phyloP scores from a whole-genome alignment of 2,113 vertebrate genomes.

The Ptychochromis oligacanthus region DNA sequence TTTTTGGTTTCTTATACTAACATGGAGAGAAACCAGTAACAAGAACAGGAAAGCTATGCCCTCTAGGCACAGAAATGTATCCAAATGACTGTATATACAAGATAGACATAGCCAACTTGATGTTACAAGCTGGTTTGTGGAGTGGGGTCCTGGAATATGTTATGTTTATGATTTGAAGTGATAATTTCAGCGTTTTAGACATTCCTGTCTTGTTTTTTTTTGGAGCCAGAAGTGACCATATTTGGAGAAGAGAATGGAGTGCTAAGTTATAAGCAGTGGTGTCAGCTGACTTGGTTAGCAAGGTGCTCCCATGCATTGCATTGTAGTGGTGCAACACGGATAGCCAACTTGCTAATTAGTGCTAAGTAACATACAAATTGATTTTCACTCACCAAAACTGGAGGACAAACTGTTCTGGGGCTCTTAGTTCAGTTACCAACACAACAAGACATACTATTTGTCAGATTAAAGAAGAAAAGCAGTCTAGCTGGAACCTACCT shows the following conservation, averaged over 20 bases:
- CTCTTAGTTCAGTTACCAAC: neutral
- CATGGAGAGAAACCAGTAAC: neutral
- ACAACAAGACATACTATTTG: too few species aligned
- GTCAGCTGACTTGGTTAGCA: neutral
- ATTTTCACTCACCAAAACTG: neutral
- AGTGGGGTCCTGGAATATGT: too few species aligned
- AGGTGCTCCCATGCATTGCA: neutral
- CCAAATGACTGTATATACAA: neutral
- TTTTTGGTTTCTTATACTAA: neutral
- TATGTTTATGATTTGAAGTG: too few species aligned
- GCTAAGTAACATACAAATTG: neutral
- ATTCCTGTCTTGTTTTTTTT: too few species aligned
- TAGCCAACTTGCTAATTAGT: neutral
- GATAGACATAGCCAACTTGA: neutral
- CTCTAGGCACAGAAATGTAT: conserved; percentile 6
- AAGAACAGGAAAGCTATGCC: neutral
- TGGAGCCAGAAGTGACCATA: too few species aligned
- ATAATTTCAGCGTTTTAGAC: too few species aligned
- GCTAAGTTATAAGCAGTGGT: too few species aligned
- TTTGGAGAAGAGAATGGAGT: too few species aligned
- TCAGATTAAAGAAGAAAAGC: neutral
- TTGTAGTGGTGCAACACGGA: fast-evolving
- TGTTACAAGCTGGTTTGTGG: neutral
- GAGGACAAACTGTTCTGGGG: fast-evolving
- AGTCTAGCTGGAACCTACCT: fast-evolving